Conservation (phyloP, 2,888 invertebrate genomes). For the Volucella inflata region DNA sequence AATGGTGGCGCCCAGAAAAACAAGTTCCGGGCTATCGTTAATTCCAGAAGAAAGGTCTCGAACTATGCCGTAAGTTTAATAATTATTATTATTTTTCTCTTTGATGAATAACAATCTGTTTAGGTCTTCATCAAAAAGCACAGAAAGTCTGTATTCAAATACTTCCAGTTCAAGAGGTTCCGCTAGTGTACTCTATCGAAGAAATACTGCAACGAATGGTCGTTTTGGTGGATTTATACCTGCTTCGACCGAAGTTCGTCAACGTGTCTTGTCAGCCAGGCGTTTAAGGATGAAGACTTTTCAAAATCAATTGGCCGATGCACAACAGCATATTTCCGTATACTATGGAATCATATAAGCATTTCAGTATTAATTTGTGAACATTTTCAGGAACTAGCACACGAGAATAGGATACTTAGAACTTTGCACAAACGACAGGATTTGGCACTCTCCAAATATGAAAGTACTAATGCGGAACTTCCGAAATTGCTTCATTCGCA, state of each 20-base stretch:
- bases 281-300: constrained; percentile 89
- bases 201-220: constrained; percentile 76
- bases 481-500: constrained; percentile 90
- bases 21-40: constrained; percentile 85
- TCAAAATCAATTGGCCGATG: constrained; percentile 92
- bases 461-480: constrained; percentile 90
- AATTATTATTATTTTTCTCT: not conserved
- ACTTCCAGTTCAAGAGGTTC: constrained; percentile 82
- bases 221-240: constrained; percentile 79
- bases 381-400: constrained; percentile 86
- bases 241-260: constrained; percentile 83
- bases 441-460: constrained; percentile 89
- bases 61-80: constrained; percentile 80
- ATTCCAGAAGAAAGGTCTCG: constrained; percentile 85
- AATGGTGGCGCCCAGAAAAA: constrained; percentile 80
- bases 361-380: not conserved
- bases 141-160: constrained; percentile 83
- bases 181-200: constrained; percentile 79
- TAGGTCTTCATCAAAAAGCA: constrained; percentile 83
- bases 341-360: constrained; percentile 76
- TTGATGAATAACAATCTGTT: not conserved
- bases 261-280: constrained; percentile 91
- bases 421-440: constrained; percentile 92
- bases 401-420: constrained; percentile 90
- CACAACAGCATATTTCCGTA: constrained; percentile 91